These are phyloP conservation scores for Kuschelorhynchus macadamiae DNA, from an alignment of 2,888 invertebrate genomes.

Conservation along the genomic window DNA sequence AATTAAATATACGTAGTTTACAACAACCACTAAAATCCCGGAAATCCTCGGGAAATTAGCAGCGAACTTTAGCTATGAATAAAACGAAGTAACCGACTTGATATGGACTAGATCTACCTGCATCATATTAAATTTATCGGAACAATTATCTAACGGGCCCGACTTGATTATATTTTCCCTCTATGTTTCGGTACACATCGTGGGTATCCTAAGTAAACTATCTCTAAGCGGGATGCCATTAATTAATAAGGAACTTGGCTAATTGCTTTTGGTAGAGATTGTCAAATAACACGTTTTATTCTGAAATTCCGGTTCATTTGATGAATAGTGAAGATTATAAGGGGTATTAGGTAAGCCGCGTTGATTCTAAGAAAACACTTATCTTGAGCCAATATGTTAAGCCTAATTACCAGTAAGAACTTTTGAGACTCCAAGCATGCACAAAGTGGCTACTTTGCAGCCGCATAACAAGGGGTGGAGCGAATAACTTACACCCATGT, in stretches of 20 bases:
- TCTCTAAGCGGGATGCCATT: conserved; percentile 63
- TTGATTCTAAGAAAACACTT: neutral
- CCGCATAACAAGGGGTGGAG: too few relatives aligned
- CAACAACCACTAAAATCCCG: too few relatives aligned
- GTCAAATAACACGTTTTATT: conserved; percentile 19
- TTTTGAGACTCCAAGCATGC: too few relatives aligned
- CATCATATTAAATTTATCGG: conserved; percentile 68
- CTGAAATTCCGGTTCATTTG: conserved; percentile 7
- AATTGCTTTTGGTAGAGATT: conserved; percentile 61
- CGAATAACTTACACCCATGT: too few relatives aligned
- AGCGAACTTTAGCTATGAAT: too few relatives aligned
- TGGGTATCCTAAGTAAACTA: conserved; percentile 36
- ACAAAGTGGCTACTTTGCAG: too few relatives aligned
- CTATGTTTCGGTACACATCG: conserved; percentile 13
- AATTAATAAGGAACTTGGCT: conserved; percentile 70
- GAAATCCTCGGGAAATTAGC: too few relatives aligned
- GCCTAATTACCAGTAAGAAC: too few relatives aligned
- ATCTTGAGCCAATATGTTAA: too few relatives aligned
- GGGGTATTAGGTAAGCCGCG: too few relatives aligned
- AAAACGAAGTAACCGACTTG: neutral
- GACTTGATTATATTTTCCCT: conserved; percentile 62
- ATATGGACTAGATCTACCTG: neutral
- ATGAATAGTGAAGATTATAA: neutral
- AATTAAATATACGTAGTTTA: too few relatives aligned
- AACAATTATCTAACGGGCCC: conserved; percentile 66